Evolutionary conservation across 2,797 vertebrate species (phyloP), one percentile per base, ranked within the genome.

Genomic region (Hydrocynus forskahlii): DNA sequence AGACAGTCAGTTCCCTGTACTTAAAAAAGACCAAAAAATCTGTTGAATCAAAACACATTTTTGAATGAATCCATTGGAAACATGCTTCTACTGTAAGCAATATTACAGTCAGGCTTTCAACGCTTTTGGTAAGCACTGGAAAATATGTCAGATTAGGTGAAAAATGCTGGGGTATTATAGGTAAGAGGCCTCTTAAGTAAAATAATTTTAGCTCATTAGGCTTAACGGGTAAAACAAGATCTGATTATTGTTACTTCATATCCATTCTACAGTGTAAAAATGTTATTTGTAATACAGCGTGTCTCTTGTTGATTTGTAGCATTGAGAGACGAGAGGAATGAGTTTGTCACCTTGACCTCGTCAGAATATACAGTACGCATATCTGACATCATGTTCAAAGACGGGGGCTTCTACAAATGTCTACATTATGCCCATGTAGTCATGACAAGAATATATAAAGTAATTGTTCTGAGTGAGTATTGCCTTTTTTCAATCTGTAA

Each of bases 341-440:
- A 75, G 21, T 48, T 94, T 52, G 29, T 25, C 4, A 87, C 69
- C 10, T 83, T 88, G 59, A 89, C 92, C 0, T 0, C 55, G 9
- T 85, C 87, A 0, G 76, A 91, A 60, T 94, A 87, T 85, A 80
- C 81, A 40, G 29, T 94, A 80, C 87, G 81, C 10, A 40, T 95
- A 69, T 89, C 91, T 4, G 45, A 85, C 7, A 73, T 94, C 62
- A 91, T 74, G 10, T 91, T 94, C 19, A 88, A 84, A 43, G 93
- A 95, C 76, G 92, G 90, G 85, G 94, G 94, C 35, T 73, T 59
- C 45, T 95, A 94, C 81, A 92, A 50, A 6, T 95, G 94, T 86
- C 3, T 73, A 35, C 72, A 87, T 4, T 94, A 92, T 29, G 59
- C 0, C 1, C 0, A 63, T 3, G 0, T 2, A 5, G 25, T 45